These are phyloP conservation scores for Diachasma alloeum DNA, from an alignment of 1,140 invertebrate genomes.

Conservation along the genomic window DNA sequence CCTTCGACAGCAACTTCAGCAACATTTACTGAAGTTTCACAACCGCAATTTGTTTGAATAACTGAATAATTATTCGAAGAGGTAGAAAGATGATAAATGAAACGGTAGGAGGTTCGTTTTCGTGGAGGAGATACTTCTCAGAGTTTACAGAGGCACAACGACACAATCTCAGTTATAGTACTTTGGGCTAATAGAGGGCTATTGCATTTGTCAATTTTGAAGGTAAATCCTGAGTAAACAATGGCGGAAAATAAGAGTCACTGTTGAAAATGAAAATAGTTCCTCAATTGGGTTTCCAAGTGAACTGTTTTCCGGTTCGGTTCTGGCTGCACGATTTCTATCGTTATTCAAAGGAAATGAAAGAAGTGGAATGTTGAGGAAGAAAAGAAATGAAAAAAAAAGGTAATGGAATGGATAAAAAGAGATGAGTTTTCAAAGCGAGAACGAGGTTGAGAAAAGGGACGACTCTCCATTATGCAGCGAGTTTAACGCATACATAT, in stretches of 20 bases:
- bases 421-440: not conserved
- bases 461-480: slow-evolving; percentile 42
- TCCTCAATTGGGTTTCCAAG: slow-evolving; percentile 41
- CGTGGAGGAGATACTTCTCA: too few species aligned
- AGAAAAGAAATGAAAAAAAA: slow-evolving; percentile 5
- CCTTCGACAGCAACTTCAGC: not conserved
- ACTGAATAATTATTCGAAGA: too few species aligned
- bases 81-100: too few species aligned
- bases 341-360: slow-evolving; percentile 5
- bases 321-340: not conserved
- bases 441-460: not conserved
- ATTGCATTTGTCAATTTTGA: not conserved
- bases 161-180: too few species aligned
- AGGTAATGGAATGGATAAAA: not conserved
- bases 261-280: slow-evolving; percentile 12
- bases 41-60: too few species aligned
- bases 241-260: not conserved
- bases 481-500: slow-evolving; percentile 45
- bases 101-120: too few species aligned
- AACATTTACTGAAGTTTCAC: too few species aligned
- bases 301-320: slow-evolving; percentile 29
- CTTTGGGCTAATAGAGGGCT: too few species aligned
- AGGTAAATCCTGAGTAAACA: not conserved
- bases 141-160: too few species aligned
- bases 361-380: slow-evolving; percentile 8